Base-by-base conservation (phyloP, 1,140 invertebrate genomes). In the Leptinotarsa undecemlineata region DNA sequence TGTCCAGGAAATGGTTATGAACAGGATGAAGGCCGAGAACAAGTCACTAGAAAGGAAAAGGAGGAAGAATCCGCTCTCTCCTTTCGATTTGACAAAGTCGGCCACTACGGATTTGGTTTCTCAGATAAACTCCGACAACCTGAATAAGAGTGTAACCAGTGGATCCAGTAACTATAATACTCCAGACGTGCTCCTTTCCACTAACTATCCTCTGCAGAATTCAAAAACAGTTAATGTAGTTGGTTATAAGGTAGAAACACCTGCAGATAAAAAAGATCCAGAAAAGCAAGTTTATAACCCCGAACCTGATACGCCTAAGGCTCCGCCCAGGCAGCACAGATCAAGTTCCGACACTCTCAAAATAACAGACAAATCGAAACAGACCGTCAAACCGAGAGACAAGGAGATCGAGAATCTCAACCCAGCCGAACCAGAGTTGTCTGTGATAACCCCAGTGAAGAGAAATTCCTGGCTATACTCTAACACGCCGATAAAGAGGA, bases 1-100 rank as follows among this genome's bases (percentile, higher is more conserved):
- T 11, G 77, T 85, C n/a, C 91, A 93, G 79, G 92, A 94, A 82
- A 87, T 95, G 82, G 89, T 95, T 33, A 92, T 94, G 90, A 92
- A 92, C 69, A 93, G 93, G 82, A 87, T 94, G 64, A 88, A 90
- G 76, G 89, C 90, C 15, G 90, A 91, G 76, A 92, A 91, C 75
- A 91, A 91, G 77, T 88, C 78, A 21, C 67, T 85, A 23, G 83
- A 85, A 63, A 68, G 81, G 21, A 81, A 81, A 47, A 77, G 78
- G 60, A 66, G 84, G 42, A 79, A 76, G 71, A 72, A 80, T 15
- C 80, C 78, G 6, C 80, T 67, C 47, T 74, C 78, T 62, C 77
- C 81, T 2, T 81, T 74, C 71, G 77, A 82, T 19, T 74, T 84
- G 47, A 78, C 69, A 26, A 84, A 84, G 76, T 83, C 82, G 6